These are phyloP conservation scores for Muscicapa adusta DNA, from an alignment of 2,113 vertebrate species.

Conservation along the genomic window DNA sequence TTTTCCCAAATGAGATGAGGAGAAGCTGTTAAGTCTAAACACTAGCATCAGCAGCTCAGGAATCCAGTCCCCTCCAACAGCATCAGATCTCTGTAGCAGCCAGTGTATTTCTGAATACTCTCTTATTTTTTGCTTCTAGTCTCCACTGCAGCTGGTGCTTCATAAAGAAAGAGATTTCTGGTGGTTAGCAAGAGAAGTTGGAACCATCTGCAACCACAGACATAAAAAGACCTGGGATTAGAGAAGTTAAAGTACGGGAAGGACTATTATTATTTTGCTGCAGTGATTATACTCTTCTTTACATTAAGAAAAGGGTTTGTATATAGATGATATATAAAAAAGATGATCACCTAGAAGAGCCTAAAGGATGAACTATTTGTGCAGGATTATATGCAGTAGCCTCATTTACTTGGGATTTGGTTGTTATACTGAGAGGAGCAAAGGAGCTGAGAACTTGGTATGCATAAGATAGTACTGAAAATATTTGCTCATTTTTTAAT, in stretches of 20 bases:
- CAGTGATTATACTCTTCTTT: background rate
- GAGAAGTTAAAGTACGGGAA: background rate
- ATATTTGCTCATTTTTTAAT: background rate
- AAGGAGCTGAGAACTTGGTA: background rate
- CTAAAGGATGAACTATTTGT: background rate
- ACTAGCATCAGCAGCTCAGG: accelerated
- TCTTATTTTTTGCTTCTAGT: background rate
- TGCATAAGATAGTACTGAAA: background rate
- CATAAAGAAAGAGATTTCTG: background rate
- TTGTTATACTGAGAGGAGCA: background rate
- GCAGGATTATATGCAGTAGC: background rate
- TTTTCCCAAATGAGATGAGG: background rate
- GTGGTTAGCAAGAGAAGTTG: background rate
- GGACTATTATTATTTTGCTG: background rate
- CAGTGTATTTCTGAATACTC: background rate
- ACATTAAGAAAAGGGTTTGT: background rate
- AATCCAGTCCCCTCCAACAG: background rate
- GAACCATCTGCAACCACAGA: background rate
- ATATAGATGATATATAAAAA: background rate
- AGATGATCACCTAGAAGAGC: background rate
- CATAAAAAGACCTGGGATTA: background rate
- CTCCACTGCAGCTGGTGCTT: background rate
- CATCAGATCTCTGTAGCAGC: background rate
- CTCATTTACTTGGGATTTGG: background rate
- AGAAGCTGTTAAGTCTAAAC: background rate